Conservation (phyloP, 2,113 vertebrate species). For the Dasyornis broadbenti region DNA sequence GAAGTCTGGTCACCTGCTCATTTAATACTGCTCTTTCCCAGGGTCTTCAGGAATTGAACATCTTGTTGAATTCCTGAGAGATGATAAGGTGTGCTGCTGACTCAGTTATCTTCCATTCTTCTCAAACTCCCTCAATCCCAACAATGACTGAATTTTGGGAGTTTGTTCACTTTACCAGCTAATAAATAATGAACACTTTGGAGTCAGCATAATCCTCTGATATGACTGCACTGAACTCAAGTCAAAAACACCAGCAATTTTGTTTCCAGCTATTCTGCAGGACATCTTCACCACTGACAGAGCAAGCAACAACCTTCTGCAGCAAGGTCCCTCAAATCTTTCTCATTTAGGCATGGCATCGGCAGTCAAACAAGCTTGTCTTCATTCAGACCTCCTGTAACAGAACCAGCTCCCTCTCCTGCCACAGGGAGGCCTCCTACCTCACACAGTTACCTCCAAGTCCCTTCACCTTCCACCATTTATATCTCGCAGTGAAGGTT, state of each 20-base stretch:
- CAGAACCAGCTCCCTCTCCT: neutral
- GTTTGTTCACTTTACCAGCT: neutral
- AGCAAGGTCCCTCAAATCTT: neutral
- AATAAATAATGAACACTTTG: neutral
- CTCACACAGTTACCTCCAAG: fast-evolving
- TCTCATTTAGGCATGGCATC: neutral
- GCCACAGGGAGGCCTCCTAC: neutral
- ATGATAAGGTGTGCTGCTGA: neutral
- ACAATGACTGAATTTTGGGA: neutral
- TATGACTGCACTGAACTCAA: neutral
- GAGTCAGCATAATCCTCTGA: neutral
- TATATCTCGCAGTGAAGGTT: neutral
- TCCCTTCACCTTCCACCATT: neutral
- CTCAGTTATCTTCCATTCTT: neutral
- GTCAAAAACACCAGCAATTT: neutral
- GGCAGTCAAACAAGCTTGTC: neutral
- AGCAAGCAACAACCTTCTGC: neutral
- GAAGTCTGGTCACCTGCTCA: neutral
- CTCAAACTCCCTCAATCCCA: neutral
- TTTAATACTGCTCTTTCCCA: neutral
- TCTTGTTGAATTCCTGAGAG: neutral
- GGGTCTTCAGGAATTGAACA: fast-evolving
- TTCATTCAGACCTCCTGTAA: neutral
- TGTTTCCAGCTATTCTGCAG: neutral
- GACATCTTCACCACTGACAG: neutral